phyloP scores from a whole-genome alignment of 30 jellyfish, hydroid and myxozoan genomes.

The Cassiopea andromeda region DNA sequence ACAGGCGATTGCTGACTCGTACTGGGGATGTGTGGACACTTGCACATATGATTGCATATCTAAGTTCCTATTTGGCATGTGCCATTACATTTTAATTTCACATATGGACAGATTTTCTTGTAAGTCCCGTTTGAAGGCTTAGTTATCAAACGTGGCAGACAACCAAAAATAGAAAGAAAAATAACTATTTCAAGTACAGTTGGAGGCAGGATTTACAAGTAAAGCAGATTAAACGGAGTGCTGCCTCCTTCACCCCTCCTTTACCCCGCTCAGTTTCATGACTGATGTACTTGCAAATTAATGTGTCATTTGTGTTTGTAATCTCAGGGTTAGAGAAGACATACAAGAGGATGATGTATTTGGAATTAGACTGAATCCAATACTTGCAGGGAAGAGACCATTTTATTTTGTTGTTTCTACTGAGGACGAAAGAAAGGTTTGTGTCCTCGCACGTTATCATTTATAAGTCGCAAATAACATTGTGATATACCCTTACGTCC shows the following conservation, averaged over 20 bases:
- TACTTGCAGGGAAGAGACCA: slow-evolving; percentile 28
- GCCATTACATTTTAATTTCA: no score
- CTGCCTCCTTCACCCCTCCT: not conserved
- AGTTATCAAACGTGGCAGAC: no score
- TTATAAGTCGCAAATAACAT: no score
- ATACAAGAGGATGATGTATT: slow-evolving; percentile 21
- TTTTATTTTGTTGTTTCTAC: slow-evolving; percentile 30
- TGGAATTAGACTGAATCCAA: slow-evolving; percentile 43
- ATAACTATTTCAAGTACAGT: not conserved
- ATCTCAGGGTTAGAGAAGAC: slow-evolving; percentile 37
- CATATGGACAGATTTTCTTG: no score
- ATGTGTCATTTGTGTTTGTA: not conserved
- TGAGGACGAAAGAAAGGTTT: slow-evolving; percentile 50
- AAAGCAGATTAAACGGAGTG: not conserved
- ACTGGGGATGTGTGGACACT: no score
- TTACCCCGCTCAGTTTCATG: not conserved
- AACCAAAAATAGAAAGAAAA: not conserved
- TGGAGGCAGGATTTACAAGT: not conserved
- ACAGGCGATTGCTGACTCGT: no score
- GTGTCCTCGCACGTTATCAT: not conserved
- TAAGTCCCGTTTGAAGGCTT: no score
- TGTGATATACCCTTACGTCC: no score
- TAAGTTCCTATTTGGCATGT: no score
- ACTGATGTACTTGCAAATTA: not conserved
- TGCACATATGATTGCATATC: no score